Conservation (phyloP, 2,113 vertebrate species). For the Hippocampus mohnikei region DNA sequence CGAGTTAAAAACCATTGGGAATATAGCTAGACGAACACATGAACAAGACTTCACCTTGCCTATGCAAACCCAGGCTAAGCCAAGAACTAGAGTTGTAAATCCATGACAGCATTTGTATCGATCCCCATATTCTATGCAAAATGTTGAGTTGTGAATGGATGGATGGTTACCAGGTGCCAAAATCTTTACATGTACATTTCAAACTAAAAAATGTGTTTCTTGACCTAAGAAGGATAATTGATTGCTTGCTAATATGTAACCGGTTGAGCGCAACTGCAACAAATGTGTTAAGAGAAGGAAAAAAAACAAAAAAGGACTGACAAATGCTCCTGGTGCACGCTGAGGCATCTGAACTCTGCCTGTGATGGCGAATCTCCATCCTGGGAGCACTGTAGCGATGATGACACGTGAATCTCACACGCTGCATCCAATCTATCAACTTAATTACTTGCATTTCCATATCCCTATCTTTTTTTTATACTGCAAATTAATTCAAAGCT, state of each 20-base stretch:
- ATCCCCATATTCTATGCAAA: too few species aligned
- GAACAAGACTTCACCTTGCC: too few species aligned
- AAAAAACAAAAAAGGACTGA: background rate
- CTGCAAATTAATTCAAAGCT: slow-evolving; percentile 69
- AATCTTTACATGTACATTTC: too few species aligned
- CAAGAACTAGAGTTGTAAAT: too few species aligned
- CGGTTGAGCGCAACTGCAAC: background rate
- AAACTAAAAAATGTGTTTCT: background rate
- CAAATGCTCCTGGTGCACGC: slow-evolving; percentile 21
- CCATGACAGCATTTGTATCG: too few species aligned
- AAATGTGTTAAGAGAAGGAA: background rate
- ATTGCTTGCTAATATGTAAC: background rate
- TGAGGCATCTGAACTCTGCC: slow-evolving; percentile 46
- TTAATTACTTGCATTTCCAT: slow-evolving; percentile 73
- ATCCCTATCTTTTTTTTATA: slow-evolving; percentile 60
- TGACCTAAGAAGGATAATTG: background rate
- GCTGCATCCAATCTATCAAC: slow-evolving; percentile 71
- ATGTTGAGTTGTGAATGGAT: too few species aligned
- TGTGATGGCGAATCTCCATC: slow-evolving; percentile 39
- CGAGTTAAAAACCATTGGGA: background rate
- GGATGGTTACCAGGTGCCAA: too few species aligned
- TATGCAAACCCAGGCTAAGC: too few species aligned
- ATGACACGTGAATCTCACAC: slow-evolving; percentile 49
- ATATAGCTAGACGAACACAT: background rate
- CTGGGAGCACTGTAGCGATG: slow-evolving; percentile 37